Evolutionary conservation across 1,140 invertebrate species (phyloP).

Genomic region (Nymphalis io): DNA sequence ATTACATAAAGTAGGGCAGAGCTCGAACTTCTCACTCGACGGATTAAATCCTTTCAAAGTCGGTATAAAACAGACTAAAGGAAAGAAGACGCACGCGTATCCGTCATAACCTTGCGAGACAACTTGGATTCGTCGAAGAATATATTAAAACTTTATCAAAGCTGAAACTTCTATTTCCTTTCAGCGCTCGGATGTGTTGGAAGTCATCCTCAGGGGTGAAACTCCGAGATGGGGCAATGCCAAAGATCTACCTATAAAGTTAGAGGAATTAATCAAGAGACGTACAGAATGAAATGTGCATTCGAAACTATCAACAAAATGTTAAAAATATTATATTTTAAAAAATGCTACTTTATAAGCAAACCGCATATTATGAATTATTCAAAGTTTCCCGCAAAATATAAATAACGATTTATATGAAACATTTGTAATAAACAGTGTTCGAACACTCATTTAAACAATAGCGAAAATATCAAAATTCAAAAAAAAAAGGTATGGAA

Average conservation of each 20-base stretch:
- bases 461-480: background rate
- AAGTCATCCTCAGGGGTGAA: constrained; percentile 43
- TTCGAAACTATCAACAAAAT: background rate
- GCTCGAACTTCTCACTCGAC: constrained; percentile 24
- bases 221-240: constrained; percentile 45
- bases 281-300: constrained; percentile 8
- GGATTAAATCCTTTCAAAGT: constrained; percentile 53
- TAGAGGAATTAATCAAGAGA: constrained; percentile 26
- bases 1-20: constrained; percentile 21
- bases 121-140: constrained; percentile 70
- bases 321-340: background rate
- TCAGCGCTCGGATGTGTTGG: constrained; percentile 46
- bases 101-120: constrained; percentile 68
- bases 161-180: constrained; percentile 71
- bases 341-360: background rate
- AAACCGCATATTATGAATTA: background rate
- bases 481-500: background rate
- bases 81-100: constrained; percentile 52
- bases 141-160: constrained; percentile 79
- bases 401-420: too few species aligned
- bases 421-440: too few species aligned
- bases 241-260: constrained; percentile 30
- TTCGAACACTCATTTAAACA: background rate
- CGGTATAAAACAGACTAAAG: constrained; percentile 49
- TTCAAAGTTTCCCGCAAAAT: too few species aligned